phyloP scores from a whole-genome alignment of 2,797 vertebrate genomes.

The Amphiprion clarkii region DNA sequence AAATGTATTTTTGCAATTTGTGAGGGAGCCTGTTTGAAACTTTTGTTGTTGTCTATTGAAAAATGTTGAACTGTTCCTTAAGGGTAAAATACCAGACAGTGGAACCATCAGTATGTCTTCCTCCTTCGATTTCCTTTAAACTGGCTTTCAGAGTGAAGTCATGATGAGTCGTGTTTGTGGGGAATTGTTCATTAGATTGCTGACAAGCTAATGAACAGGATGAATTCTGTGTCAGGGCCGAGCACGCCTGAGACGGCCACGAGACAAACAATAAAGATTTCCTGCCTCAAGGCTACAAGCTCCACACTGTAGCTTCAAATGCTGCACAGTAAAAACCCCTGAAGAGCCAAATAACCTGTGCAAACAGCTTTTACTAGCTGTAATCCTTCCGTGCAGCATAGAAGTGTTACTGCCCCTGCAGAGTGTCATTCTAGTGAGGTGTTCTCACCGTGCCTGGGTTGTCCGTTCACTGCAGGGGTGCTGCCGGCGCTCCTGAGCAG shows the following conservation, averaged over 20 bases:
- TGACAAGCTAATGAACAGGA: no score
- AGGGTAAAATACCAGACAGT: no score
- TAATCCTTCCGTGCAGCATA: neutral
- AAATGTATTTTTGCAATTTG: no score
- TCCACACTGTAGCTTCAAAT: neutral
- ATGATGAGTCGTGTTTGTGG: neutral
- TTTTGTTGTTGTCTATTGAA: no score
- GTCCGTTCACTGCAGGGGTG: slow-evolving; percentile 95
- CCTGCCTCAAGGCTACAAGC: neutral
- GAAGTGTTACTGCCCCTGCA: neutral
- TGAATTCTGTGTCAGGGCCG: neutral
- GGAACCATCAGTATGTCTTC: no score
- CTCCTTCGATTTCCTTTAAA: no score
- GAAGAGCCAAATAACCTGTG: neutral
- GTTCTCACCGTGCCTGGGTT: slow-evolving; percentile 69
- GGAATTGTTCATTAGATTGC: neutral
- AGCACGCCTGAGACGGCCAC: neutral
- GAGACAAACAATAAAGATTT: neutral
- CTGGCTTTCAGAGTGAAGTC: neutral
- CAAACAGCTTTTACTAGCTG: neutral
- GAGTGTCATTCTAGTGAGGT: neutral
- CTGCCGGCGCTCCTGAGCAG: slow-evolving; percentile 98
- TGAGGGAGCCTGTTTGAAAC: no score
- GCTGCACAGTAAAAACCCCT: neutral
- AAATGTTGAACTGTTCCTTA: no score